phyloP scores from a whole-genome alignment of 2,113 vertebrate species.

The Stictonetta naevosa region DNA sequence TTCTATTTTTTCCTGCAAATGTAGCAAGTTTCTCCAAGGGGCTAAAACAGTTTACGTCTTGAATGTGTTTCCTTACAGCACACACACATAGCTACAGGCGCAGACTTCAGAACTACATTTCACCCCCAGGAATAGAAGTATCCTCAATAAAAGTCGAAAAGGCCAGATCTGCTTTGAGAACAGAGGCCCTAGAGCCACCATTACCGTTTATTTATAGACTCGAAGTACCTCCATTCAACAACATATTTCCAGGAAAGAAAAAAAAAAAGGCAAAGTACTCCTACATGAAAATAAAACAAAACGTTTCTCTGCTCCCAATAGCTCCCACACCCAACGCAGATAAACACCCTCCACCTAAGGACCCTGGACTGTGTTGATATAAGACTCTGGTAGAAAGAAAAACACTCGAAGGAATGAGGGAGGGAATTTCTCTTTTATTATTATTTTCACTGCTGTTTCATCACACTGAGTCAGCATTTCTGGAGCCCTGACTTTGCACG shows the following conservation, averaged over 20 bases:
- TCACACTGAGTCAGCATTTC: slow-evolving; percentile 22
- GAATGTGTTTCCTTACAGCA: neutral
- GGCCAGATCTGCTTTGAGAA: neutral
- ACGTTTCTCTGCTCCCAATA: neutral
- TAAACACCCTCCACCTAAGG: slow-evolving; percentile 47
- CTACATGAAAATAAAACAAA: neutral
- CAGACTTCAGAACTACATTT: neutral
- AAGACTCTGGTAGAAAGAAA: slow-evolving; percentile 1
- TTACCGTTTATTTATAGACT: neutral
- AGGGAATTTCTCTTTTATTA: neutral
- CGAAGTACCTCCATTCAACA: neutral
- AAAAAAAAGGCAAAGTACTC: neutral
- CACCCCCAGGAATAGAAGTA: neutral
- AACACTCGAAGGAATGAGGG: slow-evolving; percentile 29
- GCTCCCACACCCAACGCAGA: slow-evolving; percentile 39
- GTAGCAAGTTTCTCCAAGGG: neutral
- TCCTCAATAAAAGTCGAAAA: neutral
- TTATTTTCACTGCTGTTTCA: slow-evolving; percentile 53
- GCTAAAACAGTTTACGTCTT: neutral
- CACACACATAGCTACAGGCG: neutral
- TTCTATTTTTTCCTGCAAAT: neutral
- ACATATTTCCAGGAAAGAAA: neutral
- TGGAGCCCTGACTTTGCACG: neutral
- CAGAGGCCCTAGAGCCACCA: neutral
- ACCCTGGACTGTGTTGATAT: slow-evolving; percentile 9